Conservation (phyloP, 2,797 vertebrate genomes). For the Phrynocephalus vlangalii region DNA sequence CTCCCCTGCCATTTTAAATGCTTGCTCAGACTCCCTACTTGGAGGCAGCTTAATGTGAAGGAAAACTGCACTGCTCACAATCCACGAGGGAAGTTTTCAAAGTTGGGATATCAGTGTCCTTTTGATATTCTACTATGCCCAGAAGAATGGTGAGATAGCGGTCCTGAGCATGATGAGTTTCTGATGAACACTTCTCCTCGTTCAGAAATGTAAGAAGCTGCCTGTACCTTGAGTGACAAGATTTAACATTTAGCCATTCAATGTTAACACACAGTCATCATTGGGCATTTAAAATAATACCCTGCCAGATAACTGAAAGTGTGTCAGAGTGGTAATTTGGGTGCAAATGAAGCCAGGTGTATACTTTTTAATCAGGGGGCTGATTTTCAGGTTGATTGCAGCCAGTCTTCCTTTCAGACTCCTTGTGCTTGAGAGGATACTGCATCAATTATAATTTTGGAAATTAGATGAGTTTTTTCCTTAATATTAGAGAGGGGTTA, state of each 20-base stretch:
- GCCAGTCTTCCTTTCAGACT: fast-evolving
- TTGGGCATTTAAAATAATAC: not conserved
- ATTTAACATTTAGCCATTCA: too few relatives aligned
- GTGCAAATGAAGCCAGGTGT: not conserved
- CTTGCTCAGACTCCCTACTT: not conserved
- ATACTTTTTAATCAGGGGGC: constrained; percentile 6
- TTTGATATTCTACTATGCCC: not conserved
- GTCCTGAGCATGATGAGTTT: not conserved
- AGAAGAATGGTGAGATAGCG: not conserved
- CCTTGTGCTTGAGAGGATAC: constrained; percentile 28
- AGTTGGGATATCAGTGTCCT: not conserved
- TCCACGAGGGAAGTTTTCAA: not conserved
- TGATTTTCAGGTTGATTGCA: constrained; percentile 1
- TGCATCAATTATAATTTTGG: constrained; percentile 34
- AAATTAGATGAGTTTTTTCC: constrained; percentile 18
- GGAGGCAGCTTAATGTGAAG: not conserved
- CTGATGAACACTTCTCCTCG: not conserved
- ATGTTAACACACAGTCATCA: not conserved
- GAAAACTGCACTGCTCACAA: not conserved
- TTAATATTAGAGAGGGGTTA: constrained; percentile 21
- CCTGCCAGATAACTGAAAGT: not conserved
- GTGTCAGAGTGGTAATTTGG: not conserved
- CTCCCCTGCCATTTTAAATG: constrained; percentile 12
- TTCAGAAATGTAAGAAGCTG: not conserved
- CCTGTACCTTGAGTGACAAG: not conserved